These are phyloP conservation scores for Mionectes olivaceus DNA, from an alignment of 2,797 vertebrate genomes.

Conservation along the genomic window DNA sequence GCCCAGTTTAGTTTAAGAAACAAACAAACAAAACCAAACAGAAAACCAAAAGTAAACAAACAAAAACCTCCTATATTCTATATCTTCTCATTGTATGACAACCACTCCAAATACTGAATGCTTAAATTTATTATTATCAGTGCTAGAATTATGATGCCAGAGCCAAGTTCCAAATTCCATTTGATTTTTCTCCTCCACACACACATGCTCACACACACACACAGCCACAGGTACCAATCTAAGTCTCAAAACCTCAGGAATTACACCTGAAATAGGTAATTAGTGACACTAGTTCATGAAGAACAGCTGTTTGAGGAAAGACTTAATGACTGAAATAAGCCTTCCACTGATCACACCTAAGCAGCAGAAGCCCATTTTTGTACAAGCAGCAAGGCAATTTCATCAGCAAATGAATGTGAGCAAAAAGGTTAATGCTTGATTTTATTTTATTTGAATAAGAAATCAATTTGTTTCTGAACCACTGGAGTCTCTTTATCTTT, in stretches of 20 bases:
- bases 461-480: constrained; percentile 14
- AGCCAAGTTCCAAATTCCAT: neutral
- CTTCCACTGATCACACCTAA: neutral
- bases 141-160: neutral
- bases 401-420: neutral
- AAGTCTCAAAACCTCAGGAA: neutral
- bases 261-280: neutral
- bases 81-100: neutral
- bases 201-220: neutral
- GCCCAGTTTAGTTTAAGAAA: neutral
- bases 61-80: neutral
- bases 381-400: neutral
- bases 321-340: neutral
- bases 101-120: neutral
- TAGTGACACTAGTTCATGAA: neutral
- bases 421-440: neutral
- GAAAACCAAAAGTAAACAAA: no score
- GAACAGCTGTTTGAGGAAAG: neutral
- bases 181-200: neutral
- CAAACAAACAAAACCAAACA: no score
- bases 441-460: neutral
- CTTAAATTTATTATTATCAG: neutral
- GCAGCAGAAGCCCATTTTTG: neutral
- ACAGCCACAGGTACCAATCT: neutral
- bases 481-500: neutral